Evolutionary conservation across 2,888 invertebrate species (phyloP), one percentile per base, ranked within the genome.

Genomic region (Cephonodes hylas): DNA sequence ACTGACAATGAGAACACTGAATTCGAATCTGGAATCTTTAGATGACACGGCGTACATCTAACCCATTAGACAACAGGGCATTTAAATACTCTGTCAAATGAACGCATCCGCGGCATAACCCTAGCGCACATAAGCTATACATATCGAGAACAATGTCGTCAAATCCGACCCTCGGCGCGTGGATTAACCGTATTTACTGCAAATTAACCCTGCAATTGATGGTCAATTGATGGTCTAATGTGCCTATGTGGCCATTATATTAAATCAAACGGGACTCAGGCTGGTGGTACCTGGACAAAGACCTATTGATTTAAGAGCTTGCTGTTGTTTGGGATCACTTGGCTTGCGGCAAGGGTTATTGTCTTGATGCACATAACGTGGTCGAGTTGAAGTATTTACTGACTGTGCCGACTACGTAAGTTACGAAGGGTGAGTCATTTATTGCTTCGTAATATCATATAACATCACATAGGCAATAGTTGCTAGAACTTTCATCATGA

Each of bases 221-320:
- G 86, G 86, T 67, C 88, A 88, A 89, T 88, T 88, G 90, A 88
- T 88, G 86, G 88, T 83, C 85, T 89, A 89, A 90, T 91, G 87
- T 81, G 76, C 80, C 79, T 81, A 79, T 76, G 71, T 75, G 81
- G 77, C 89, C 85, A 91, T 91, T 86, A 90, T 88, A 89, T 91
- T 91, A 91, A 90, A 91, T 91, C 91, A 90, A 84, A 80, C 81
- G 72, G 82, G 79, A 73, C 74, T 74, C 76, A 53, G 31, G 18
- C 53, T 76, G 70, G 79, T 81, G 76, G 72, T 84, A 88, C 88
- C 88, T 89, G 87, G 65, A 88, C 88, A 90, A 89, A 87, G 86
- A 83, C 88, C 85, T 70, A 74, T 82, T 91, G 91, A 91, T 91
- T 91, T 90, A 90, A 82, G 82, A 76, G 81, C 76, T 67, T 68